Base-by-base conservation (phyloP, 2,797 vertebrate genomes). In the Gambelia wislizenii region DNA sequence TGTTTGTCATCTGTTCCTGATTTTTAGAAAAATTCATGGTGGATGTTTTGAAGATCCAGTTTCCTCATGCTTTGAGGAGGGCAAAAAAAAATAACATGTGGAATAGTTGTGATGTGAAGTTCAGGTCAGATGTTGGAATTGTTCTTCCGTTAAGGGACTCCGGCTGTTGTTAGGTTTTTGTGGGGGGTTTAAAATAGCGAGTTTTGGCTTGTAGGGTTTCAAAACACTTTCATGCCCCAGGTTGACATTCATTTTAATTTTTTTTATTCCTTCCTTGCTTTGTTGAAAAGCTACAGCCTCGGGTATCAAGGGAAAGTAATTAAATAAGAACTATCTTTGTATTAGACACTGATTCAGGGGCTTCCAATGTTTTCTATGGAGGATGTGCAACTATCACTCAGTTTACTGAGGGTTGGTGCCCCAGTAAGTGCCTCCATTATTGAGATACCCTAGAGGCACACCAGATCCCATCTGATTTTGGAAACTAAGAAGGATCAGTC, bases 1-100 rank as follows among this genome's bases (percentile, higher is more conserved):
- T 1, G 27, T 52, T 54, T 49, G 10, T 86, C 88, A 86, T 89
- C 78, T 89, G 88, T 89, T 89, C 47, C 78, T 89, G 67, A 86
- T 89, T 61, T 85, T 33, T 22, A 16, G 33, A 59, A 44, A 56
- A 72, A 61, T 33, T 49, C 83, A 80, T 20, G 18, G 52, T 85
- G 88, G 52, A 85, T 89, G 76, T 89, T 89, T 86, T 81, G 84
- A 86, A 89, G 83, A 89, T 86, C 77, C 70, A 4, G 84, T 89
- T 89, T 85, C 83, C 69, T 81, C 39, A 27, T 25, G 83, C 77
- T 85, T 85, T 82, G 84, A 86, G 69, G 52, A 75, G 33, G 76
- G 83, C 83, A 80, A 85, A 70, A 74, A 8, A 81, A 74, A 30
- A n/a, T n/a, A 80, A 81, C 77, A 86, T 22, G 36, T 89, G 44